A percentile compares a stretch with the other conserved stretches of the same genome.
Evolutionary conservation across 2,113 vertebrate species (phyloP).

Genomic region (Mormyrus lacerda): DNA sequence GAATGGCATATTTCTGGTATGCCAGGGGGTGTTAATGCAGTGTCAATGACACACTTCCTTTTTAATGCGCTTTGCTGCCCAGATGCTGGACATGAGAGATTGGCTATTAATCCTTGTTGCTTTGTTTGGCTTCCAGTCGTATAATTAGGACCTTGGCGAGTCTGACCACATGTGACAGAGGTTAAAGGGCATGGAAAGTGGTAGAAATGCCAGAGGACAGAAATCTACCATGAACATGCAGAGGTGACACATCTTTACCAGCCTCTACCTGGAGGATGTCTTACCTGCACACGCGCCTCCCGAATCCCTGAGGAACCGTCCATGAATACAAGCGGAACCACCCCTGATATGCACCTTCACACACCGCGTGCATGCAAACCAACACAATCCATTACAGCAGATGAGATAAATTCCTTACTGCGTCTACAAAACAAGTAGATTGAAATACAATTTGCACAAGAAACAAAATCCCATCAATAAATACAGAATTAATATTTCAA

Average conservation of each 20-base stretch:
- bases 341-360: constrained; percentile 1
- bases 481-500: background rate
- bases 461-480: background rate
- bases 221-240: constrained; percentile 30
- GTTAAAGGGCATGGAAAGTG: constrained; percentile 34
- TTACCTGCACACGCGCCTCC: background rate
- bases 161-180: background rate
- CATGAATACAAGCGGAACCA: constrained; percentile 2
- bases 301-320: background rate
- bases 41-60: background rate
- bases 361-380: background rate
- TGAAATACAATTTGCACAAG: constrained; percentile 5
- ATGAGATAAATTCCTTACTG: constrained; percentile 6
- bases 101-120: background rate
- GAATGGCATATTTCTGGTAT: background rate
- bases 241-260: constrained; percentile 26
- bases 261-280: background rate
- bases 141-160: background rate
- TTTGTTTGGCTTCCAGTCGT: background rate
- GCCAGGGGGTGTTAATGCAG: background rate
- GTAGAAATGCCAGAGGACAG: constrained; percentile 26
- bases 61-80: background rate
- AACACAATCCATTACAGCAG: background rate
- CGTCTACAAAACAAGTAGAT: background rate
- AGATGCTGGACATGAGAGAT: background rate